Percentiles rank a stretch among this genome's conserved stretches.
Conservation (phyloP, 2,113 vertebrate genomes). For the Trachemys scripta region DNA sequence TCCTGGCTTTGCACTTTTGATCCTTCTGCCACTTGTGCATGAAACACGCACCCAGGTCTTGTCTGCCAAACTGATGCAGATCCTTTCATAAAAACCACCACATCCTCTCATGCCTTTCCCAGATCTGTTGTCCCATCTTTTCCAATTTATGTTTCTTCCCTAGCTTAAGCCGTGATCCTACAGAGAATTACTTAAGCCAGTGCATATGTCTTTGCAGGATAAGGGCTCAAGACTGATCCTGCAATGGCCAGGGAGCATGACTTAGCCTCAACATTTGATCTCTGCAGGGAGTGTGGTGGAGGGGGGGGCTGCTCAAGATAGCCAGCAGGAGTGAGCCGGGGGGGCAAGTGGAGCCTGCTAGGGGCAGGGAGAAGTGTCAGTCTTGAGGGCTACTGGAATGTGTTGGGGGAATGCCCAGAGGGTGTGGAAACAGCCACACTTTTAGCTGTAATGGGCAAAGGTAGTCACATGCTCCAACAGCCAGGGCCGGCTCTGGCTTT, state of each 20-base stretch:
- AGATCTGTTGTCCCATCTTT: not conserved
- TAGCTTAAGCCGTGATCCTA: not conserved
- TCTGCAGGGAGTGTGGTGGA: not conserved
- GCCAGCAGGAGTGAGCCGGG: not conserved
- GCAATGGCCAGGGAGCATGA: not conserved
- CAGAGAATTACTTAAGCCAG: not conserved
- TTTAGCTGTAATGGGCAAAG: not conserved
- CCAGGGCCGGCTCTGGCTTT: not conserved
- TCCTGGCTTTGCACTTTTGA: not conserved
- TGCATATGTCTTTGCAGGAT: not conserved
- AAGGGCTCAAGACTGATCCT: not conserved
- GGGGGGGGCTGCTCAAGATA: not conserved
- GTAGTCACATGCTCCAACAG: not conserved
- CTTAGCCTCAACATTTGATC: not conserved
- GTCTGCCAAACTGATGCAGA: not conserved
- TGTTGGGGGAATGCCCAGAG: not conserved
- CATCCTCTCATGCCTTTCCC: not conserved
- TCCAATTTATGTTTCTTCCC: not conserved
- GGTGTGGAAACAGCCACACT: not conserved
- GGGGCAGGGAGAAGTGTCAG: not conserved
- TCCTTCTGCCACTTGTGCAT: not conserved
- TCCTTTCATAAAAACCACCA: not conserved
- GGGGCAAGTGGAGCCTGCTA: not conserved
- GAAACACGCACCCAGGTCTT: not conserved
- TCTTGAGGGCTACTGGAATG: not conserved